phyloP scores from a whole-genome alignment of 2,113 vertebrate species.

The Lophochroa leadbeateri region DNA sequence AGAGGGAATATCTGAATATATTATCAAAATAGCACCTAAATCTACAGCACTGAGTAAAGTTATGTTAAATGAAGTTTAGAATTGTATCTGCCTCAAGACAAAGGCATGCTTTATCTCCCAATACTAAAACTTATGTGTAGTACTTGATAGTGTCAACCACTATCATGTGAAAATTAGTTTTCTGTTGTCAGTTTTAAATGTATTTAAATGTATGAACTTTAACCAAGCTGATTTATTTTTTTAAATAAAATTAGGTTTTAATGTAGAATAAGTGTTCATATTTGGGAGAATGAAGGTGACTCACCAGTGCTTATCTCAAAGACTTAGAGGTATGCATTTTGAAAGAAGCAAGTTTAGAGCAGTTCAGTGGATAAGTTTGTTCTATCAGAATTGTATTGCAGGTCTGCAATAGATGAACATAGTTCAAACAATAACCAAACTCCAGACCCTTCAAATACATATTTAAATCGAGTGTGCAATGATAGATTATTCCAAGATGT shows the following conservation, averaged over 20 bases:
- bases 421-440: background rate
- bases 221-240: background rate
- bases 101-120: background rate
- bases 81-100: background rate
- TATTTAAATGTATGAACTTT: background rate
- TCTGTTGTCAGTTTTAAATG: background rate
- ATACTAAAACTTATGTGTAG: background rate
- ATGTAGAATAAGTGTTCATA: background rate
- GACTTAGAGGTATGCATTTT: background rate
- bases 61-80: background rate
- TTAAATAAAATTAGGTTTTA: background rate
- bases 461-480: background rate
- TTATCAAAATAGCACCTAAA: background rate
- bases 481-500: background rate
- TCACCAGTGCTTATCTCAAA: background rate
- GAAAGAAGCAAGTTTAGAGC: background rate
- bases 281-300: background rate
- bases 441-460: background rate
- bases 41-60: background rate
- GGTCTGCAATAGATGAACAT: background rate
- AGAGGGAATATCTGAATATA: background rate
- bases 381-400: background rate
- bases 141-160: background rate
- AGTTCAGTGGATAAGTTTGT: background rate
- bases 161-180: background rate